phyloP scores from a whole-genome alignment of 2,797 vertebrate species.

The Peromyscus aztecus region DNA sequence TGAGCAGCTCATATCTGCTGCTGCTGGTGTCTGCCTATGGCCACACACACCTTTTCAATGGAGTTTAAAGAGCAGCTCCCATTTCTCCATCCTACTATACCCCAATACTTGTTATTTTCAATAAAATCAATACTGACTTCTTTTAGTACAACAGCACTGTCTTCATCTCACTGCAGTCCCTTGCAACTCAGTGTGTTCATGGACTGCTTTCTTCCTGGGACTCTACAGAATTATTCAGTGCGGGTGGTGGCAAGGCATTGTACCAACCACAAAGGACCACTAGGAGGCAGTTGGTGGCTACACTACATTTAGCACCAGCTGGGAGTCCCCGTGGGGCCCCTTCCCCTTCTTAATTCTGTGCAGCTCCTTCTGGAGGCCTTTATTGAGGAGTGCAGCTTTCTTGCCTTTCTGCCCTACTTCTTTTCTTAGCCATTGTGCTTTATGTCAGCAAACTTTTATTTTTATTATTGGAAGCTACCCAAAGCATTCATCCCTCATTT shows the following conservation, averaged over 20 bases:
- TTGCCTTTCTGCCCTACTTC: not conserved
- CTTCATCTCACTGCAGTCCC: not conserved
- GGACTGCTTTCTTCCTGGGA: not conserved
- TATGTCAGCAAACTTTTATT: not conserved
- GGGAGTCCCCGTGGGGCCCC: not conserved
- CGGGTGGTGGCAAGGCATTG: not conserved
- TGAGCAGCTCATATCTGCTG: not conserved
- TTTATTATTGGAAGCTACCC: conserved; percentile 5
- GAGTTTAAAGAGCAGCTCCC: not conserved
- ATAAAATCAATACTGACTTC: not conserved
- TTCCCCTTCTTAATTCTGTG: not conserved
- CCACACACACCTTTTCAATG: not conserved
- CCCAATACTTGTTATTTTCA: not conserved
- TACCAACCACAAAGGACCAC: not conserved
- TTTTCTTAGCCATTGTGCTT: not conserved
- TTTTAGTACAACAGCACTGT: not conserved
- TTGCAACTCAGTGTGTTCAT: not conserved
- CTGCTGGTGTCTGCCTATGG: not conserved
- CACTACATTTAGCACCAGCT: not conserved
- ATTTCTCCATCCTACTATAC: not conserved
- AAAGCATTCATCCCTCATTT: not conserved
- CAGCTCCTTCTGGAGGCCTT: not conserved
- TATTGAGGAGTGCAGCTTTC: not conserved
- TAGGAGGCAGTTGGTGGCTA: not conserved
- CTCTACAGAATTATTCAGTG: not conserved